phyloP scores from a whole-genome alignment of 2,113 vertebrate genomes.

The Tor tambroides region DNA sequence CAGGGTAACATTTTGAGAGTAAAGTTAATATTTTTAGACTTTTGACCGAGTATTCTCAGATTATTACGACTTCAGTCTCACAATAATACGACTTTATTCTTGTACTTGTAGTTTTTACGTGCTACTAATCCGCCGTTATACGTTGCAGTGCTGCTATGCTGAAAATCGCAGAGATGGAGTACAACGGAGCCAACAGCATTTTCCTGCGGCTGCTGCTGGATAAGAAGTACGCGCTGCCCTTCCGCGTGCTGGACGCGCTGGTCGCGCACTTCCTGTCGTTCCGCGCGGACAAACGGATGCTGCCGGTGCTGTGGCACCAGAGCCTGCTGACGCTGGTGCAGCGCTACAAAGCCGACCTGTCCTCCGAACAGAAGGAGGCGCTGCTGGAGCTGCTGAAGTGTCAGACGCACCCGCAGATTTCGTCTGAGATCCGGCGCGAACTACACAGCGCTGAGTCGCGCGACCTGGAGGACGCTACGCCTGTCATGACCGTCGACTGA shows the following conservation, averaged over 20 bases:
- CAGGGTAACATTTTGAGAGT: no score
- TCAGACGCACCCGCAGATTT: slow-evolving; percentile 85
- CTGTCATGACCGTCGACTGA: slow-evolving; percentile 76
- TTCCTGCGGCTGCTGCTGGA: slow-evolving; percentile 94
- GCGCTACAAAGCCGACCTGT: slow-evolving; percentile 95
- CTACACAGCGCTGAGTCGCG: slow-evolving; percentile 83
- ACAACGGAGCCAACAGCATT: slow-evolving; percentile 96
- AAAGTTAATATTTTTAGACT: no score
- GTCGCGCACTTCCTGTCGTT: slow-evolving; percentile 95
- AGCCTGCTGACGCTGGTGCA: slow-evolving; percentile 89
- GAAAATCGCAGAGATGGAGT: slow-evolving; percentile 95
- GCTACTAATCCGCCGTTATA: no score
- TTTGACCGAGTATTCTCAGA: no score
- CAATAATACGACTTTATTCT: no score
- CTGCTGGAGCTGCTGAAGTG: slow-evolving; percentile 89
- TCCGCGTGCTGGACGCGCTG: slow-evolving; percentile 95
- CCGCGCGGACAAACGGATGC: slow-evolving; percentile 80
- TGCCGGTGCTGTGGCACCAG: slow-evolving; percentile 98
- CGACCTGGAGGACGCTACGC: slow-evolving; percentile 81
- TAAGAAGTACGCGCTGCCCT: slow-evolving; percentile 97
- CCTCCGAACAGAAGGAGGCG: slow-evolving; percentile 88
- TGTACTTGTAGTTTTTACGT: no score
- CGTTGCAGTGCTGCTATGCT: slow-evolving; percentile 88
- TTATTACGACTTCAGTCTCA: no score
- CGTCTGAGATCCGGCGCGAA: slow-evolving; percentile 87